Evolutionary conservation across 1,140 invertebrate genomes (phyloP), one percentile per base, ranked within the genome.

Genomic region (Planococcus citri): DNA sequence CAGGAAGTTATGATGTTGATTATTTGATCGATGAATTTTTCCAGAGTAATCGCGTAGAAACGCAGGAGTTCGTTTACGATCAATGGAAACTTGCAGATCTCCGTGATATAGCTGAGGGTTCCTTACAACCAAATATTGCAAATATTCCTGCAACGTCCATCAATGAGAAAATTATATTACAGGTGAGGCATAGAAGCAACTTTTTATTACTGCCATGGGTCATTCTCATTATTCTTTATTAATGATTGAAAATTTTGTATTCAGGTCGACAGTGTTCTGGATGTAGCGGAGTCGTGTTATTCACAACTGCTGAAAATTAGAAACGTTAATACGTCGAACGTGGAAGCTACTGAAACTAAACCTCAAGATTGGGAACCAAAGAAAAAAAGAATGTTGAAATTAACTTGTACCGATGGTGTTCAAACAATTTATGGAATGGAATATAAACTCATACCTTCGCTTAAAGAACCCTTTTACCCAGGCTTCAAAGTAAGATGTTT

Each of bases 381-480:
- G 29, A 24, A 33, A 22, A 68, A 61, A 21, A 58, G 72, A 71
- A 75, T 87, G 90, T 83, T 80, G 70, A 84, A 88, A 76, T 76
- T 92, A 38, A 83, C 82, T 67, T 77, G 92, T 69, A 91, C 89
- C 22, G 90, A 93, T 83, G 91, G 90, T 14, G 79, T 82, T 1
- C 85, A 87, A 75, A 79, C 85, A 73, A 74, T 92, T 27, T 78
- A 80, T 69, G 91, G 83, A 0, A 86, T 92, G 76, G 91, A 93
- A 77, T 87, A 89, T 74, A 83, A 80, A 73, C 80, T 83, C 0
- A 85, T 91, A 73, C 76, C 78, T 68, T 78, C 80, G 71, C 77
- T 92, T 10, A 83, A 81, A 74, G 78, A 83, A 72, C 81, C 83
- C 69, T 78, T 87, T 60, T 78, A 80, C 38, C 87, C 87, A 41